A percentile compares a stretch with the other conserved stretches of the same genome.
phyloP scores from a whole-genome alignment of 1,140 invertebrate species.

The Pseudomyrmex pallidus region DNA sequence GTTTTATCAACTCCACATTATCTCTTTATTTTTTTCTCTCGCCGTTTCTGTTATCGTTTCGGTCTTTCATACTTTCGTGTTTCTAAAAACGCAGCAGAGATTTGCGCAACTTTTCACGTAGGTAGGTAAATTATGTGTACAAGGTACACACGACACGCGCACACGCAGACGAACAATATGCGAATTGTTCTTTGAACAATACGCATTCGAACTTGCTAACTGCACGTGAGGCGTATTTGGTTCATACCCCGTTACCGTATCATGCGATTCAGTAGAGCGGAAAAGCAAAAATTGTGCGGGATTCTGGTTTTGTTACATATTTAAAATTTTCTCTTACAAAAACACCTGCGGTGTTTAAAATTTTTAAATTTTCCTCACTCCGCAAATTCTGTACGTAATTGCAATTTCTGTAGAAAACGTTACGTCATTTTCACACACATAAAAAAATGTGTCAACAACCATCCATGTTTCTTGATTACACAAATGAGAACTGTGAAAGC shows the following conservation, averaged over 20 bases:
- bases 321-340: too few species aligned
- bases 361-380: too few species aligned
- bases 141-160: conserved; percentile 16
- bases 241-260: conserved; percentile 32
- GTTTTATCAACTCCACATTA: not conserved
- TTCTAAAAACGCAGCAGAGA: conserved; percentile 28
- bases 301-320: not conserved
- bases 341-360: too few species aligned
- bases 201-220: conserved; percentile 5
- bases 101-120: conserved; percentile 56
- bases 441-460: too few species aligned
- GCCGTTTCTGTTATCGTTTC: not conserved
- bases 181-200: conserved; percentile 1
- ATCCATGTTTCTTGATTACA: too few species aligned
- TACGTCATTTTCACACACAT: not conserved
- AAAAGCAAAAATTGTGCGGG: not conserved
- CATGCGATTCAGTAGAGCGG: conserved; percentile 36
- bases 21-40: not conserved
- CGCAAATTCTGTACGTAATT: too few species aligned
- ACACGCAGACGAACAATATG: conserved; percentile 38
- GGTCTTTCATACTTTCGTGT: conserved; percentile 35
- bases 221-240: conserved; percentile 29
- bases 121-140: conserved; percentile 48
- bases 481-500: not conserved
- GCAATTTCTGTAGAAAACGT: not conserved